These are phyloP conservation scores for Calephelis nemesis DNA, from an alignment of 1,140 invertebrate species.

Conservation along the genomic window DNA sequence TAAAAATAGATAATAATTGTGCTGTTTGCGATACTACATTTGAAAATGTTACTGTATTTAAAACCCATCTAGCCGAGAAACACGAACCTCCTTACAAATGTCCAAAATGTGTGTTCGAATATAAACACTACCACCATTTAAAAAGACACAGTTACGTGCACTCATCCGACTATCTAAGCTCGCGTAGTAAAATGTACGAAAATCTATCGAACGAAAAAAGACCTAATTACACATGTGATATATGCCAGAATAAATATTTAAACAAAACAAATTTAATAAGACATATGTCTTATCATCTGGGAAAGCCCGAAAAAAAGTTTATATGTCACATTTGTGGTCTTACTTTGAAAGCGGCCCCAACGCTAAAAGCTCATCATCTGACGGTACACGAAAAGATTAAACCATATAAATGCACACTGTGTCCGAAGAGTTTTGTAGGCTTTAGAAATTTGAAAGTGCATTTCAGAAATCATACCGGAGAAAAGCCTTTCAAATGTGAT, in stretches of 20 bases:
- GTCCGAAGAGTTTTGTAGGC: constrained; percentile 9
- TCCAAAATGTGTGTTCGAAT: constrained; percentile 6
- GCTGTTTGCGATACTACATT: not conserved
- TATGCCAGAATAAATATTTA: constrained; percentile 20
- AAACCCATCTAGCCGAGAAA: not conserved
- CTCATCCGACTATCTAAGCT: not conserved
- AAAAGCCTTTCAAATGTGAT: constrained; percentile 22
- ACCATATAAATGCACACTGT: constrained; percentile 19
- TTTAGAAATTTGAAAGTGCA: constrained; percentile 12
- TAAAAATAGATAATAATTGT: not conserved
- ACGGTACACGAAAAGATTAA: constrained; percentile 25
- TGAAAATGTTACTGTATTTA: not conserved
- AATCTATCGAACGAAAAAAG: constrained; percentile 11
- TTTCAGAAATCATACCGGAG: constrained; percentile 19
- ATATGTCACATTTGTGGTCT: constrained; percentile 23
- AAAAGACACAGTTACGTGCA: not conserved
- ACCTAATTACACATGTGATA: constrained; percentile 11
- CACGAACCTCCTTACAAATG: constrained; percentile 6
- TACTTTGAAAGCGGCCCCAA: constrained; percentile 19
- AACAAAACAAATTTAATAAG: constrained; percentile 6
- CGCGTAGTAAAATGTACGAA: not conserved
- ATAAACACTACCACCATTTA: not conserved
- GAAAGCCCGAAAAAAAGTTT: constrained; percentile 16
- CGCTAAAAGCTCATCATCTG: constrained; percentile 16
- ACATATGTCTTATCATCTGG: constrained; percentile 13